Conservation (phyloP, 2,888 invertebrate genomes). For the Caenorhabditis uteleia region DNA sequence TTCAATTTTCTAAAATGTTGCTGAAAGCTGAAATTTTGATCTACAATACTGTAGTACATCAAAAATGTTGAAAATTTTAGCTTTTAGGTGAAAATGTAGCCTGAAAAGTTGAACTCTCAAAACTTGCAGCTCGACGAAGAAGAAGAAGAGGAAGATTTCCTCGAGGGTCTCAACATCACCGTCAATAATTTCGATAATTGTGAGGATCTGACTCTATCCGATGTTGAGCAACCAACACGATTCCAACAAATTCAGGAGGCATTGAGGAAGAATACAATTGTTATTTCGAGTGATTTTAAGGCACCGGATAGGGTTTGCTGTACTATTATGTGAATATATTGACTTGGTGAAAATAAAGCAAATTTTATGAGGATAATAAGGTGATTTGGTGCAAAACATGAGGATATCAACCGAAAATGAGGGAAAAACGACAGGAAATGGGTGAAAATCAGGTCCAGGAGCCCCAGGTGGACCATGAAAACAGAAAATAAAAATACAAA, state of each 20-base stretch:
- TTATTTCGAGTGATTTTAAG: conserved; percentile 39
- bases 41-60: conserved; percentile 6
- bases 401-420: no score
- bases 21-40: no score
- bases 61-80: not conserved
- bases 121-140: conserved; percentile 39
- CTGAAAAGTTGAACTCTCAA: not conserved
- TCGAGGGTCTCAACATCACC: conserved; percentile 63
- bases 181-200: conserved; percentile 63
- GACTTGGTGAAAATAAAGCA: no score
- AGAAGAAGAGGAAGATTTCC: conserved; percentile 52
- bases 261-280: conserved; percentile 35
- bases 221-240: conserved; percentile 55
- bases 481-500: no score
- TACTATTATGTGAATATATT: conserved; percentile 42
- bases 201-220: conserved; percentile 61
- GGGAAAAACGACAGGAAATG: no score
- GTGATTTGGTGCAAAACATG: no score
- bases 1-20: no score
- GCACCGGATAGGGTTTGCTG: conserved; percentile 64
- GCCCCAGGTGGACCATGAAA: no score
- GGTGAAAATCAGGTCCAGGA: no score
- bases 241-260: conserved; percentile 64
- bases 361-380: no score
- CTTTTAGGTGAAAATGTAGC: not conserved